Evolutionary conservation across 2,888 invertebrate genomes (phyloP).

Genomic region (Prostheceraeus crozeri): DNA sequence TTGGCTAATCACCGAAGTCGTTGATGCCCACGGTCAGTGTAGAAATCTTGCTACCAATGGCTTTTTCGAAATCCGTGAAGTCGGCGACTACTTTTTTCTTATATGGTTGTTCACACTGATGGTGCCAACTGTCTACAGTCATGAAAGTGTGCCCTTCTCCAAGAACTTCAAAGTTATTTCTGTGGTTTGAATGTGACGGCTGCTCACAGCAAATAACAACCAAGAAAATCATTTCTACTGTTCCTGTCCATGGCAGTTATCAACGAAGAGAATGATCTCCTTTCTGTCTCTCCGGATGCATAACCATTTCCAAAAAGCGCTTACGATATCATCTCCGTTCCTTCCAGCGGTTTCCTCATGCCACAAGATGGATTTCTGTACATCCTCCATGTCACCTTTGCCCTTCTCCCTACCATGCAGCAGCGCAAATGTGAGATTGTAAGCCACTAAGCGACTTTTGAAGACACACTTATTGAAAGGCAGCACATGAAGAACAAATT

Average conservation of each 20-base stretch:
- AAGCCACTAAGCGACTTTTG: neutral
- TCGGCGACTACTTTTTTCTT: neutral
- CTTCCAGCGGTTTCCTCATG: neutral
- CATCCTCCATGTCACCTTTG: neutral
- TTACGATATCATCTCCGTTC: neutral
- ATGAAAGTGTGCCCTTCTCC: no score
- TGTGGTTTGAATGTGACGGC: neutral
- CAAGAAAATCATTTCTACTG: neutral
- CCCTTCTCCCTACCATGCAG: neutral
- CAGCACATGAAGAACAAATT: neutral
- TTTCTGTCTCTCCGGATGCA: neutral
- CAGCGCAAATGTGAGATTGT: neutral
- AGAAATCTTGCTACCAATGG: neutral
- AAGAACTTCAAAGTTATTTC: conserved; percentile 1
- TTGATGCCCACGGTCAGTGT: no score
- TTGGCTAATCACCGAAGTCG: conserved; percentile 3
- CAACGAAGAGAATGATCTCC: neutral
- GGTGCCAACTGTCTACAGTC: no score
- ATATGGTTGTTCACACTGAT: neutral
- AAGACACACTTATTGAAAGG: neutral
- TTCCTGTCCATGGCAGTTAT: neutral
- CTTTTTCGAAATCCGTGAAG: neutral
- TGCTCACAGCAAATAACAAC: neutral
- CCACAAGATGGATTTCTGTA: neutral
- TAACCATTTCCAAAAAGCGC: neutral